These are phyloP conservation scores for Heteronetta atricapilla DNA, from an alignment of 2,113 vertebrate species.

Conservation along the genomic window DNA sequence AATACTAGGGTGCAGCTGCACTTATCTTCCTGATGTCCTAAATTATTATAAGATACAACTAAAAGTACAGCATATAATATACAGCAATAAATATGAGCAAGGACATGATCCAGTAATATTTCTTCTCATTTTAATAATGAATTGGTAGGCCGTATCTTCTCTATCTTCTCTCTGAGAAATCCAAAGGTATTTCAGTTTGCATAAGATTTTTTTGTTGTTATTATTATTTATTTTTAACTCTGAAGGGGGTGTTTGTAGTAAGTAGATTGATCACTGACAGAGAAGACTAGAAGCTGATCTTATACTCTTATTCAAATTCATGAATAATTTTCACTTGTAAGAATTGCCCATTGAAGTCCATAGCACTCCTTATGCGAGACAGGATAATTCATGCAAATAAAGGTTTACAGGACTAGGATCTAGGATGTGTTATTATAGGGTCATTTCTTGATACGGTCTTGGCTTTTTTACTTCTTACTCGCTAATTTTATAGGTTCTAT, in stretches of 20 bases:
- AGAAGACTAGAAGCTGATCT: neutral
- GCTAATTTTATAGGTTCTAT: constrained; percentile 12
- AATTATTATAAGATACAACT: constrained; percentile 15
- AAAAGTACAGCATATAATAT: neutral
- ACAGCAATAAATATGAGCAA: neutral
- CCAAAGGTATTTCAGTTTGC: neutral
- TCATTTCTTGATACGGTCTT: constrained; percentile 15
- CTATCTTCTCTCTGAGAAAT: neutral
- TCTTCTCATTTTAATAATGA: neutral
- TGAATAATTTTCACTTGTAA: constrained; percentile 45
- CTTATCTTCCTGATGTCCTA: constrained; percentile 52
- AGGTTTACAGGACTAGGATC: neutral
- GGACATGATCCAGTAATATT: constrained; percentile 2
- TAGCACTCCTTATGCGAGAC: constrained; percentile 26
- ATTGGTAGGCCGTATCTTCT: neutral
- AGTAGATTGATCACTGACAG: neutral
- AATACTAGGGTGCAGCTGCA: neutral
- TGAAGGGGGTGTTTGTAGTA: neutral
- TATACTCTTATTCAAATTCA: constrained; percentile 24
- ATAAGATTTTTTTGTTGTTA: neutral
- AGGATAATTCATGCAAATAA: constrained; percentile 38
- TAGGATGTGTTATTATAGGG: neutral
- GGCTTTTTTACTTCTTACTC: constrained; percentile 30
- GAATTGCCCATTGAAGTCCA: neutral
- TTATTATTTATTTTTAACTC: neutral